A percentile compares a stretch with the other conserved stretches of the same genome.
phyloP scores from a whole-genome alignment of 2,113 vertebrate genomes.

The Zapus hudsonius region DNA sequence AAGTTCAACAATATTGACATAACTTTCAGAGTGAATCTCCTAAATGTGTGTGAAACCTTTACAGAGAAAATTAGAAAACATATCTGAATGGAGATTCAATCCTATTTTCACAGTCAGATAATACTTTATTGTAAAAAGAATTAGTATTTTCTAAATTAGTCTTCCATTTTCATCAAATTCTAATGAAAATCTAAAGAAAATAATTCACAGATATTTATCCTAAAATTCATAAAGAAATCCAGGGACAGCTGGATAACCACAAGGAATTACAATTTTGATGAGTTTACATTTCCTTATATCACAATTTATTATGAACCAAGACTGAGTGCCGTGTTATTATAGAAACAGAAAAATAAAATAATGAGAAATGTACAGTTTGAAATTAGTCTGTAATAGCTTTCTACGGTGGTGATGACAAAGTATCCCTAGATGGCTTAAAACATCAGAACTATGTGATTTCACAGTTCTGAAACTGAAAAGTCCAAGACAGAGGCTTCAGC shows the following conservation, averaged over 20 bases:
- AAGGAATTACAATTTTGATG: no score
- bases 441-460: no score
- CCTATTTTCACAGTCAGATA: background rate
- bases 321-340: background rate
- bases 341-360: background rate
- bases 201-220: no score
- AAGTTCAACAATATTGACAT: background rate
- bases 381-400: background rate
- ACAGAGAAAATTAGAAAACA: background rate
- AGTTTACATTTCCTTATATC: no score
- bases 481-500: no score
- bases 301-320: background rate
- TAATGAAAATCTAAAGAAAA: background rate
- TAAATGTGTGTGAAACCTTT: background rate
- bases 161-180: background rate
- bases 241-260: no score
- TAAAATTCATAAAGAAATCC: no score
- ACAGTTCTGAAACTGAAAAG: no score
- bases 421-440: no score
- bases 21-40: background rate
- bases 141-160: background rate
- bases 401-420: no score
- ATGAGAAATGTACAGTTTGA: background rate
- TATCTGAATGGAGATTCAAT: background rate
- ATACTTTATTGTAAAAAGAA: background rate